Conservation (phyloP, 2,113 vertebrate genomes). For the Patagioenas fasciata region DNA sequence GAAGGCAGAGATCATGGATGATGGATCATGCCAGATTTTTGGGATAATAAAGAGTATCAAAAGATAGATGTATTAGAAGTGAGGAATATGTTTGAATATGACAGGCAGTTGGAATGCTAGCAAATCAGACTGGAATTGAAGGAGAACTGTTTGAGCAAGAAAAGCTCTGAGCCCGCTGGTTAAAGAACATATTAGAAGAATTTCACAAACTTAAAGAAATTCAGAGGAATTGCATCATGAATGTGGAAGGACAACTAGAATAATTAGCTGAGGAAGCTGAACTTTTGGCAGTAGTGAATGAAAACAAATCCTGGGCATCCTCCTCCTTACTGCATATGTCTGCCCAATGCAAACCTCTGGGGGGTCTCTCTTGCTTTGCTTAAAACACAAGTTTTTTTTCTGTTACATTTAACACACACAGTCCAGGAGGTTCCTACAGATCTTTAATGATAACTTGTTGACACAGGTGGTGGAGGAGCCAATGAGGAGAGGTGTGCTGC, state of each 20-base stretch:
- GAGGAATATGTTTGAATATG: background rate
- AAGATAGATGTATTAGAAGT: background rate
- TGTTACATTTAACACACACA: too few species aligned
- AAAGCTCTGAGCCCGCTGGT: background rate
- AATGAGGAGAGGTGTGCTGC: too few species aligned
- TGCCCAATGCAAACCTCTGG: too few species aligned
- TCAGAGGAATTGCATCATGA: background rate
- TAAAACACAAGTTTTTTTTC: too few species aligned
- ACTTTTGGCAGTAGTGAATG: background rate
- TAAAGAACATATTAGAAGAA: background rate
- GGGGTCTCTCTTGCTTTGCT: too few species aligned
- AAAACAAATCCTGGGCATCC: background rate
- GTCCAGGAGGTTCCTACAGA: too few species aligned
- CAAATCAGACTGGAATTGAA: background rate
- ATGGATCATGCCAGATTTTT: background rate
- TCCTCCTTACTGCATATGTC: background rate
- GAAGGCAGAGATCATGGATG: background rate
- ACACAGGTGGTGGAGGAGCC: too few species aligned
- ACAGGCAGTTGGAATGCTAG: background rate
- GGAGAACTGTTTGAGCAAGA: background rate
- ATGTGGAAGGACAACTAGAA: background rate
- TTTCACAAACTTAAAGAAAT: background rate
- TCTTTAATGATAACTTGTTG: too few species aligned
- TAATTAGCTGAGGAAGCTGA: background rate
- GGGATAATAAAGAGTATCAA: background rate